These are phyloP conservation scores for Desmodus rotundus DNA, from an alignment of 2,113 vertebrate species.

Conservation along the genomic window DNA sequence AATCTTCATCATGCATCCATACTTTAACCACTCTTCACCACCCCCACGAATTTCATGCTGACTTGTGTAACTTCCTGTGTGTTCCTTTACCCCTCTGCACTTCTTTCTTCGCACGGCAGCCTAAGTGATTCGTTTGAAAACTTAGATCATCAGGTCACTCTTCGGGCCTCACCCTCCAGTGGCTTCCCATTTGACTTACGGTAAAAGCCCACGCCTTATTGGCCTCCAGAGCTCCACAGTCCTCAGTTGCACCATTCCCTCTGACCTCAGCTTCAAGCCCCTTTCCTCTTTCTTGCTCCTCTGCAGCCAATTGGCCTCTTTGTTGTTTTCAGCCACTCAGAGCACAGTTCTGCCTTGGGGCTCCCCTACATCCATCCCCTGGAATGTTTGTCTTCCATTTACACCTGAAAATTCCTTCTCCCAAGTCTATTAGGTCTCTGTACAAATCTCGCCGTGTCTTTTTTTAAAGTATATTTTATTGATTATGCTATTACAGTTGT, in stretches of 20 bases:
- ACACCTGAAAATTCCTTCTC: neutral
- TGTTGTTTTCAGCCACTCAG: neutral
- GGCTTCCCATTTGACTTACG: neutral
- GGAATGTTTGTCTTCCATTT: neutral
- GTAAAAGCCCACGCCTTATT: neutral
- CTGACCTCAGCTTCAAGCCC: neutral
- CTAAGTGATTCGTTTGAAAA: neutral
- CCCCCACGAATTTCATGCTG: rapidly evolving
- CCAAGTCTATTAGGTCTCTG: neutral
- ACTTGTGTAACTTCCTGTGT: neutral
- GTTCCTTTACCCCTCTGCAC: neutral
- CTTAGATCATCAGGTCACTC: neutral
- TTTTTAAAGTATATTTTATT: no score
- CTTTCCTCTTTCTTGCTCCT: neutral
- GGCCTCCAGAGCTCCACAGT: neutral
- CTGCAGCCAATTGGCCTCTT: neutral
- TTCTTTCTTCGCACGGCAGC: neutral
- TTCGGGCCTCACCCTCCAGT: neutral
- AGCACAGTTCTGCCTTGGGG: neutral
- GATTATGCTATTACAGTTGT: no score
- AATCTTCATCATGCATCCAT: neutral
- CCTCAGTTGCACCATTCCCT: neutral
- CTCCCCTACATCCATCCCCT: neutral
- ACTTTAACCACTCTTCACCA: neutral
- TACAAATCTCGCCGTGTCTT: no score